Evolutionary conservation across 2,888 invertebrate genomes (phyloP).

Genomic region (Rotaria socialis): DNA sequence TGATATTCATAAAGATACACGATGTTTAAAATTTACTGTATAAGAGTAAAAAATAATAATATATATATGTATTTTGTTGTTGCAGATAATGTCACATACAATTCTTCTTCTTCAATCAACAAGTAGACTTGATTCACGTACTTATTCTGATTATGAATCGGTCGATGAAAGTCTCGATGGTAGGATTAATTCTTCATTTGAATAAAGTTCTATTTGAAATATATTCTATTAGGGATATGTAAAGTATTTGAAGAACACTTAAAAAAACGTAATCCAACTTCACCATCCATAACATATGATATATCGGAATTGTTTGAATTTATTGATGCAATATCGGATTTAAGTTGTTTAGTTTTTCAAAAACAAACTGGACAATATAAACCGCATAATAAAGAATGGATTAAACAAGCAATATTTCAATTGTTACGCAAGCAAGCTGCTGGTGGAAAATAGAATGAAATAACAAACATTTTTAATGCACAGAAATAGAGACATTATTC

Average conservation of each 20-base stretch:
- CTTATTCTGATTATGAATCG: constrained; percentile 95
- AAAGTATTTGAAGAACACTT: constrained; percentile 98
- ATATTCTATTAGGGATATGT: constrained; percentile 70
- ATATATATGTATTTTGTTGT: not conserved
- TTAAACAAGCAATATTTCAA: constrained; percentile 95
- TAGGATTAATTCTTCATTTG: constrained; percentile 51
- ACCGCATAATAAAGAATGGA: constrained; percentile 98
- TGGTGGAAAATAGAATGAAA: constrained; percentile 3
- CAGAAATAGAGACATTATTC: too few relatives aligned
- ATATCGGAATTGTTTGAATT: constrained; percentile 96
- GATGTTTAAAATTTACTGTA: constrained; percentile 24
- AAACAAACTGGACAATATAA: constrained; percentile 90
- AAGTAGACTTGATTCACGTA: constrained; percentile 81
- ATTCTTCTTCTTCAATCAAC: constrained; percentile 87
- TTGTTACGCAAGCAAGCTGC: constrained; percentile 71
- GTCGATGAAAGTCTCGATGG: constrained; percentile 97
- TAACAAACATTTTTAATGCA: too few relatives aligned
- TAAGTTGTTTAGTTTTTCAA: constrained; percentile 77
- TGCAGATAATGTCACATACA: constrained; percentile 67
- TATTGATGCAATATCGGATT: constrained; percentile 86
- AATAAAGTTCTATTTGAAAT: not conserved
- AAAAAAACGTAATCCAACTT: constrained; percentile 86
- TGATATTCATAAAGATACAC: constrained; percentile 36
- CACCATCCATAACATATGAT: constrained; percentile 94
- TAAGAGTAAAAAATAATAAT: not conserved